Base-by-base conservation (phyloP, 2,888 invertebrate genomes). In the Pristionchus maxplancki region DNA sequence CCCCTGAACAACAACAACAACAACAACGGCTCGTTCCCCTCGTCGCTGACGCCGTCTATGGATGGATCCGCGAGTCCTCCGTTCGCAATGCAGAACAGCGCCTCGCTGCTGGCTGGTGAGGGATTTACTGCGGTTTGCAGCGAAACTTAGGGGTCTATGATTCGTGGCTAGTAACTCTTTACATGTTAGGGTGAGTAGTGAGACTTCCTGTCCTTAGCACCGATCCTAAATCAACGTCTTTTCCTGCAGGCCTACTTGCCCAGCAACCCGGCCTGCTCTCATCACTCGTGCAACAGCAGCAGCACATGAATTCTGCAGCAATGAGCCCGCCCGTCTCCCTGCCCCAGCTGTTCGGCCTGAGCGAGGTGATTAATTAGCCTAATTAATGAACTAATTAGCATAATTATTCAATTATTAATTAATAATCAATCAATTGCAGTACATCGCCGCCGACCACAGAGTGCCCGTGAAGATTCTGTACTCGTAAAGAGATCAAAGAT, bases 391-490 rank as follows among this genome's bases (percentile, higher is more conserved):
- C 24, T 58, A 58, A n/a, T 58, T 50, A 17, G 4, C 58, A 13
- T 58, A n/a, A 58, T 28, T 64, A 64, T 64, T 28, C 3, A 13
- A 64, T 64, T 64, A 28, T 64, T 11, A 34, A 67, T 67, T 28
- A 50, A 48, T 50, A 50, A 48, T 31, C 11, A 11, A 5, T 28
- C 40, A 24, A 20, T 83, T 58, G 28, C 50, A 83, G 82, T 83
- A 53, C 37, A 81, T 81, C 50, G 31, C 81, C 28, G 82, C 82
- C 31, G 82, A 83, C 44, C 28, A 83, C 50, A 44, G 82, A 40
- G 24, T 83, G 53, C 82, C 82, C 50, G 82, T 83, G 53, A 83
- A 83, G 82, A 83, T 83, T 83, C 82, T 83, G 6, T 83, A 83
- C 82, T 83, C 50, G 31, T 78, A 40, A 78, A 78, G n/a, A 58